These are phyloP conservation scores for Anastrepha obliqua DNA, from an alignment of 1,140 invertebrate species.

Conservation along the genomic window DNA sequence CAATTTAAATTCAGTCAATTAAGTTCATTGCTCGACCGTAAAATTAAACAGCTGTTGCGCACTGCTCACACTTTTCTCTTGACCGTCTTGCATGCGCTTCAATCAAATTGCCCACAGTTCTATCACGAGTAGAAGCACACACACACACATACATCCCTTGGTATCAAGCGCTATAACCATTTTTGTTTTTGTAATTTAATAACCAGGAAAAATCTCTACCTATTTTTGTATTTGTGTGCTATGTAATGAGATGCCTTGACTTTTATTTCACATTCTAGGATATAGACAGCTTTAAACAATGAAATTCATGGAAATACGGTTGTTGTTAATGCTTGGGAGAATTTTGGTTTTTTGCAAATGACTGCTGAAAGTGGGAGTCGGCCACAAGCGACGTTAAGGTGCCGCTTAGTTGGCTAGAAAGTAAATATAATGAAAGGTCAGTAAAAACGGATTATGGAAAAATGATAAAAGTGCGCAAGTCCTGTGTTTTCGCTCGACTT, in stretches of 20 bases:
- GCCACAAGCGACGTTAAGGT: no score
- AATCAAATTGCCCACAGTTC: slow-evolving; percentile 3
- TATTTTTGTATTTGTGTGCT: background rate
- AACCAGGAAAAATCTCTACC: background rate
- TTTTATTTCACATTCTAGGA: background rate
- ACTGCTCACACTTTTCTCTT: background rate
- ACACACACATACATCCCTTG: background rate
- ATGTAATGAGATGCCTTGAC: slow-evolving; percentile 5
- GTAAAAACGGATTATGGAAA: slow-evolving; percentile 19
- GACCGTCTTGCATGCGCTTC: background rate
- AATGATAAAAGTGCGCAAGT: background rate
- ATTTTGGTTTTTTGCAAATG: no score
- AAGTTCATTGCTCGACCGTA: slow-evolving; percentile 42
- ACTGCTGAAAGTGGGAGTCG: no score
- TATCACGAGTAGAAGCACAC: no score
- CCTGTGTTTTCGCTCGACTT: background rate
- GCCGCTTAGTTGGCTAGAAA: no score
- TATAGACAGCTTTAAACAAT: background rate
- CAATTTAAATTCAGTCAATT: slow-evolving; percentile 51
- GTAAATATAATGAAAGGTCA: slow-evolving; percentile 24
- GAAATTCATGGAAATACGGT: background rate
- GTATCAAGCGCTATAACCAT: background rate
- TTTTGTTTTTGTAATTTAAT: background rate
- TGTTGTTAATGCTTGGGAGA: no score
- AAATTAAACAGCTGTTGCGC: slow-evolving; percentile 50